Evolutionary conservation across 2,888 invertebrate species (phyloP).

Genomic region (Congeria kusceri): DNA sequence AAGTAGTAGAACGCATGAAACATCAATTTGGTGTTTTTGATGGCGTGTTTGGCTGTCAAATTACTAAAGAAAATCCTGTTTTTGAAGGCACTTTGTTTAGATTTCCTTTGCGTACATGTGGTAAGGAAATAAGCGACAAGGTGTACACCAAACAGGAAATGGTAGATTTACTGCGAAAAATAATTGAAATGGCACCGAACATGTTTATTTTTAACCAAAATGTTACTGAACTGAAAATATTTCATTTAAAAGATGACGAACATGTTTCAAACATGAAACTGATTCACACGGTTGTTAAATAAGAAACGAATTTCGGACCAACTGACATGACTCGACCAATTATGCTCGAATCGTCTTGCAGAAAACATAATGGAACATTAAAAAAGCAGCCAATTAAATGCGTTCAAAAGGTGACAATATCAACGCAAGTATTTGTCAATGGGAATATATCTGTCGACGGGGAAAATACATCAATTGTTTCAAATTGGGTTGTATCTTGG

Average conservation of each 20-base stretch:
- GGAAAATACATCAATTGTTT: background rate
- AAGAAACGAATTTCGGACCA: too few relatives aligned
- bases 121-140: conserved; percentile 77
- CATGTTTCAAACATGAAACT: conserved; percentile 1
- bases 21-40: conserved; percentile 77
- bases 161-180: conserved; percentile 69
- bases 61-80: background rate
- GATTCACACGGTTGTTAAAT: background rate
- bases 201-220: conserved; percentile 82
- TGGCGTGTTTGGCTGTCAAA: conserved; percentile 72
- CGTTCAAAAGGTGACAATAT: conserved; percentile 12
- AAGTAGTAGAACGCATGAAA: conserved; percentile 55
- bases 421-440: background rate
- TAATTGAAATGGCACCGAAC: conserved; percentile 71
- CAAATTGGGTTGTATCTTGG: conserved; percentile 64
- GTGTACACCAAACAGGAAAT: conserved; percentile 74
- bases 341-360: background rate
- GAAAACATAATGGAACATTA: background rate
- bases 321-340: too few relatives aligned
- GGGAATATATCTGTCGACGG: background rate
- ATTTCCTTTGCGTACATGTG: conserved; percentile 79
- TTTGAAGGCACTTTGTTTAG: conserved; percentile 81
- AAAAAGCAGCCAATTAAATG: background rate
- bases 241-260: conserved; percentile 64
- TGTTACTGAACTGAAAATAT: conserved; percentile 72